Percentiles rank a stretch among this genome's conserved stretches.
These are phyloP conservation scores for Tonatia bakeri DNA, from an alignment of 2,113 vertebrate genomes.

Conservation along the genomic window DNA sequence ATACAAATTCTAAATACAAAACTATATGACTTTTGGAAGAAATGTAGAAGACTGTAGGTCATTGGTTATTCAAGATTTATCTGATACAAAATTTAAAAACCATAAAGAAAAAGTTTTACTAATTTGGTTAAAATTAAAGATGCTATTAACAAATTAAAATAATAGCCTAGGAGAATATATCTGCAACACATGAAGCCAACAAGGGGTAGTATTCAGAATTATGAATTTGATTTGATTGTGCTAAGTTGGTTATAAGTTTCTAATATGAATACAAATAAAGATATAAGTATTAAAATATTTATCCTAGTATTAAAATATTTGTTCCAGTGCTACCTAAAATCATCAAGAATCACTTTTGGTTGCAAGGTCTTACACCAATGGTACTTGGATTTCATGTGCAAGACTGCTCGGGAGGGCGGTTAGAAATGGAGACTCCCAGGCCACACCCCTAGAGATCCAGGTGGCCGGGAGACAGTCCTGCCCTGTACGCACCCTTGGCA, in stretches of 20 bases:
- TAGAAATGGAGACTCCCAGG: not conserved
- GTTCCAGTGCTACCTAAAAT: not conserved
- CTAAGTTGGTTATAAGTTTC: not conserved
- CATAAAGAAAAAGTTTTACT: not conserved
- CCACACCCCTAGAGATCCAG: not conserved
- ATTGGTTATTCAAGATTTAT: not conserved
- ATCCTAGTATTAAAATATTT: not conserved
- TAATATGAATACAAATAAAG: not conserved
- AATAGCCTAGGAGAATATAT: not conserved
- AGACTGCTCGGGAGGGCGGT: not conserved
- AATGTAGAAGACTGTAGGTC: not conserved
- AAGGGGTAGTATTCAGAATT: not conserved
- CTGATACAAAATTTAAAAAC: not conserved
- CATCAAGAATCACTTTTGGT: not conserved
- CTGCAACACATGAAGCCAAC: not conserved
- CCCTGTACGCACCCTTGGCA: not conserved
- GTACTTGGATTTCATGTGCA: not conserved
- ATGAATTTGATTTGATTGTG: not conserved
- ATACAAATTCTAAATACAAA: not conserved
- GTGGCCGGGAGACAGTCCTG: not conserved
- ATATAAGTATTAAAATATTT: not conserved
- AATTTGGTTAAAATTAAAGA: slow-evolving; percentile 39
- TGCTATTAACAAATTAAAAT: slow-evolving; percentile 25
- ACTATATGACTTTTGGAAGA: not conserved
- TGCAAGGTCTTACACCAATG: not conserved